Conservation (phyloP, 2,113 vertebrate genomes). For the Lamprotornis superbus region DNA sequence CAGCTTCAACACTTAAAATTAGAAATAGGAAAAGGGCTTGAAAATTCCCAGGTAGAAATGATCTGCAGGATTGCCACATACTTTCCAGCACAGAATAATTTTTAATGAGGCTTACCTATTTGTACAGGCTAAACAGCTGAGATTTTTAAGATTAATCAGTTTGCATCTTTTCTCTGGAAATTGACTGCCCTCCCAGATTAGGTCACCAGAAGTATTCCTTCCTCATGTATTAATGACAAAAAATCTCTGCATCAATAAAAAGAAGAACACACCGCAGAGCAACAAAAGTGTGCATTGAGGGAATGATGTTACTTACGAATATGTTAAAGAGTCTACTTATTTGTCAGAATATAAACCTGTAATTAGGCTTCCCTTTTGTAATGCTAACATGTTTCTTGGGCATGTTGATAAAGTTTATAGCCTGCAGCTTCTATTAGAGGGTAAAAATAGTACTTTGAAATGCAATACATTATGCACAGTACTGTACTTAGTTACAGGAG, state of each 20-base stretch:
- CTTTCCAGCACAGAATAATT: background rate
- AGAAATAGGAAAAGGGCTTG: background rate
- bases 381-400: conserved; percentile 5
- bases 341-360: conserved; percentile 35
- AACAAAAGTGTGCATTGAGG: background rate
- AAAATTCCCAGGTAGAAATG: background rate
- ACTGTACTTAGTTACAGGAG: background rate
- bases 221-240: background rate
- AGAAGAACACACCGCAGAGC: background rate
- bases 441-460: conserved; percentile 28
- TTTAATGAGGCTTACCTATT: background rate
- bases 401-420: conserved; percentile 23
- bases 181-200: background rate
- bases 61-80: background rate
- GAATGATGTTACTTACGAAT: conserved; percentile 39
- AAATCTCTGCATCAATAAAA: background rate
- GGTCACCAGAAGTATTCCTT: background rate
- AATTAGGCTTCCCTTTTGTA: conserved; percentile 64
- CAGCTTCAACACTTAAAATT: background rate
- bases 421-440: conserved; percentile 27
- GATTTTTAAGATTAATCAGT: background rate
- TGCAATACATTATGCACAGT: background rate
- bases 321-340: conserved; percentile 9
- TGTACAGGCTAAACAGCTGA: background rate
- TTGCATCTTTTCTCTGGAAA: background rate